Evolutionary conservation across 1,140 invertebrate genomes (phyloP).

Genomic region (Aphelinus certus): DNA sequence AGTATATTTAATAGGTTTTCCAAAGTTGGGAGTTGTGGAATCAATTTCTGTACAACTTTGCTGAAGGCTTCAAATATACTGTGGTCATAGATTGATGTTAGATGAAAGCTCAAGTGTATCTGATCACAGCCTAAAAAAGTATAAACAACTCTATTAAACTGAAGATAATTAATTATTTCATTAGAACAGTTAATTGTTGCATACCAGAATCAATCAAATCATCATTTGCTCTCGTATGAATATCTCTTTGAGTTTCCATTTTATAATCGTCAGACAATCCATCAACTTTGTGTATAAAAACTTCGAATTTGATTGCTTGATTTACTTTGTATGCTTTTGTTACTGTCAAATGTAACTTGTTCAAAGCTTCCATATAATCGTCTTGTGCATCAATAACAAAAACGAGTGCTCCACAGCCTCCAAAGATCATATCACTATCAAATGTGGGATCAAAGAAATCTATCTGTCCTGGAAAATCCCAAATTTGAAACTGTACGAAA

Average conservation of each 20-base stretch:
- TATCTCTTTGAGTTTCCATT: slow-evolving; percentile 98
- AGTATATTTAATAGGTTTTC: slow-evolving; percentile 99
- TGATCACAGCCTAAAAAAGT: slow-evolving; percentile 74
- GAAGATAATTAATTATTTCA: slow-evolving; percentile 21
- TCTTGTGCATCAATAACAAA: slow-evolving; percentile 99
- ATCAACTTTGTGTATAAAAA: slow-evolving; percentile 98
- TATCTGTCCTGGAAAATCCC: slow-evolving; percentile 99
- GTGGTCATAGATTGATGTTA: slow-evolving; percentile 99
- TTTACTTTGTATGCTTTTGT: slow-evolving; percentile 97
- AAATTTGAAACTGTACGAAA: slow-evolving; percentile 99
- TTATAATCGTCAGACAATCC: slow-evolving; percentile 98
- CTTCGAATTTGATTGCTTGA: slow-evolving; percentile 97
- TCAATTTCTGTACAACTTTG: slow-evolving; percentile 99
- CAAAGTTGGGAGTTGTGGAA: slow-evolving; percentile 95
- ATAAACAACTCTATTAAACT: slow-evolving; percentile 27
- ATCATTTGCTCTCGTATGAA: slow-evolving; percentile 95
- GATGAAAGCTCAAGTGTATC: slow-evolving; percentile 93
- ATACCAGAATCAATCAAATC: slow-evolving; percentile 89
- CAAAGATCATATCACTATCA: slow-evolving; percentile 95
- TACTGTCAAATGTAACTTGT: slow-evolving; percentile 91
- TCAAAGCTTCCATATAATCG: slow-evolving; percentile 95
- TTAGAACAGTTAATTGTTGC: slow-evolving; percentile 42
- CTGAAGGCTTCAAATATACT: slow-evolving; percentile 99
- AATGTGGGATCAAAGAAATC: slow-evolving; percentile 97
- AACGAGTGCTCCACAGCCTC: slow-evolving; percentile 93